Base-by-base conservation (phyloP, 2,113 vertebrate species). In the Orcinus orca region DNA sequence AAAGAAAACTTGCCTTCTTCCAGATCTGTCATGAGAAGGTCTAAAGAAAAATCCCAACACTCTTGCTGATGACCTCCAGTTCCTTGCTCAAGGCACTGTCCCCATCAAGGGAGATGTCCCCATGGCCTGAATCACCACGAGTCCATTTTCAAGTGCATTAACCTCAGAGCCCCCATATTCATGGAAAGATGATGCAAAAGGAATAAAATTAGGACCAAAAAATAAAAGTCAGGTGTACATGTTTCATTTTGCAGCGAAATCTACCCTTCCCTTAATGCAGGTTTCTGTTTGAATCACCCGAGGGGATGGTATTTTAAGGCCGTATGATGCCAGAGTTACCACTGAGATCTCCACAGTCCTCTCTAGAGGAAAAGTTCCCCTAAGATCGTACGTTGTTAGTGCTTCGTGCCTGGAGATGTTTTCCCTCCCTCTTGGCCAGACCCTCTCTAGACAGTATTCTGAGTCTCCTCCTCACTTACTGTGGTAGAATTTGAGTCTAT, bases 251-350 rank as follows among this genome's bases (percentile, higher is more conserved):
- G 25, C 70, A 90, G 58, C 90, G 90, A 87, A 70, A 36, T 36
- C 33, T n/a, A 17, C 65, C 23, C 70, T 47, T 86, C 55, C 63
- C 87, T 41, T 47, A 26, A 8, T 21, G 3, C 21, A 31, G 8
- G 31, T 84, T 83, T 92, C 74, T 77, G 26, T 96, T 76, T 58
- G 71, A 63, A 33, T 84, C 25, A 63, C 47, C 21, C 10, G 7
- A 33, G 3, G 60, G 68, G 21, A 21, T 17, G 8, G 4, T 63
- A 4, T 62, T 70, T 87, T 12, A 60, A 87, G 50, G 55, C 18
- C 6, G 13, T 2, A 3, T 2, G 25, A 33, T 50, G 21, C 21
- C 29, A 1, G 10, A 9, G 9, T 80, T 33, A 55, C 15, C 31
- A 11, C 4, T 6, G 23, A 31, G 53, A 29, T 23, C 33, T 4